Evolutionary conservation across 2,113 vertebrate species (phyloP).

Genomic region (Aptenodytes patagonicus): DNA sequence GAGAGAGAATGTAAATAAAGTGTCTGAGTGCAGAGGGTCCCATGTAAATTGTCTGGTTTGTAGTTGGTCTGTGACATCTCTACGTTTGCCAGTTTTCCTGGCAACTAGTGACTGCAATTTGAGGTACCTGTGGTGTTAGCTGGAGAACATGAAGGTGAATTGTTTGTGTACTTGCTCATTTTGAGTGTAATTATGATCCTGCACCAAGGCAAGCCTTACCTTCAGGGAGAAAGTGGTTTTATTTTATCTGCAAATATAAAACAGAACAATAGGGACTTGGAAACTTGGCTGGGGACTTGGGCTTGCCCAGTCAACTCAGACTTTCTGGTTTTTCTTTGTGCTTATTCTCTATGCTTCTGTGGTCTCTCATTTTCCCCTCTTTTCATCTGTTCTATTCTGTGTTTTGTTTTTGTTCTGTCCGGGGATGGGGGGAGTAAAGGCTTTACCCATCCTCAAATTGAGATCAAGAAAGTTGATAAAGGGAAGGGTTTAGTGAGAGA

Average conservation of each 20-base stretch:
- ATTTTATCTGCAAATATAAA: not conserved
- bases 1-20: not conserved
- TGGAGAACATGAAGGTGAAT: not conserved
- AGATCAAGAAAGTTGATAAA: not conserved
- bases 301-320: not conserved
- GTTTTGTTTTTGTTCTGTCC: not conserved
- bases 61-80: not conserved
- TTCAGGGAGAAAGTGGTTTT: not conserved
- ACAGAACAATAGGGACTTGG: not conserved
- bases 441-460: not conserved
- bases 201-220: not conserved
- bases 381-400: not conserved
- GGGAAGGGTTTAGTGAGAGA: not conserved
- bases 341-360: not conserved
- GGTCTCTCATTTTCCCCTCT: not conserved
- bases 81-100: not conserved
- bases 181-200: not conserved
- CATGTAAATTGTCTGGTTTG: rapidly evolving
- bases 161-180: not conserved
- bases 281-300: not conserved
- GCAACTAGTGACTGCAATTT: not conserved
- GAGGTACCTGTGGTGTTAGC: not conserved
- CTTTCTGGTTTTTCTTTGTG: not conserved
- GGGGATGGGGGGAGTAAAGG: not conserved
- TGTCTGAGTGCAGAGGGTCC: not conserved